Base-by-base conservation (phyloP, 2,113 vertebrate genomes). In the Eleginops maclovinus region DNA sequence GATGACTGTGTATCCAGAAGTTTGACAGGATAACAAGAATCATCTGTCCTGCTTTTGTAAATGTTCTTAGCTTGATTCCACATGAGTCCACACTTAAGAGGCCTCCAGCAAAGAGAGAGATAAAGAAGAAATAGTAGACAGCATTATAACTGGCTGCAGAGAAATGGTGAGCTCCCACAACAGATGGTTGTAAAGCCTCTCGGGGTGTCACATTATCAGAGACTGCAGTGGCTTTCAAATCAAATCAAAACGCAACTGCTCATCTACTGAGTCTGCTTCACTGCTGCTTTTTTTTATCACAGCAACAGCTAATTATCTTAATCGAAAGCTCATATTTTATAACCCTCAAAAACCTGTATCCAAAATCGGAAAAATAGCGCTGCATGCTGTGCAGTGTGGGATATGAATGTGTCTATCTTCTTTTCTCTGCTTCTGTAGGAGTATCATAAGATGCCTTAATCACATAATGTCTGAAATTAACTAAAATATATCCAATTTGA, bases 111-210 rank as follows among this genome's bases (percentile, higher is more conserved):
- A 69, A 78, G 56, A 31, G 9, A 54, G 28, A 41, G 44, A 49
- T 46, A 77, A 59, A 44, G 24, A 28, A 4, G 59, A 78, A n/a
- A 72, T 49, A 41, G 54, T 55, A 31, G 26, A 40, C 49, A 62
- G 21, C 24, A 53, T 28, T 24, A 46, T 55, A 15, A 72, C 72
- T 50, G 66, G 43, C 69, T 56, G 50, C 16, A 72, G 68, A 73
- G 72, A 58, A 43, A 68, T 24, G 16, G 22, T 82, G 63, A 1
- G 10, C 61, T 75, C 82, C 77, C 77, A 54, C 19, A 83, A 69
- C 86, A 84, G 83, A 86, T 81, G 81, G 81, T 82, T 16, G 22
- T 6, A 24, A 60, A 75, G 50, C 72, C 78, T 72, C 62, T 71
- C 4, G 9, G 68, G 78, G 62, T 50, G 55, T 77, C 26, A 75